Base-by-base conservation (phyloP, 1,140 invertebrate species). In the Charaxes varanes region DNA sequence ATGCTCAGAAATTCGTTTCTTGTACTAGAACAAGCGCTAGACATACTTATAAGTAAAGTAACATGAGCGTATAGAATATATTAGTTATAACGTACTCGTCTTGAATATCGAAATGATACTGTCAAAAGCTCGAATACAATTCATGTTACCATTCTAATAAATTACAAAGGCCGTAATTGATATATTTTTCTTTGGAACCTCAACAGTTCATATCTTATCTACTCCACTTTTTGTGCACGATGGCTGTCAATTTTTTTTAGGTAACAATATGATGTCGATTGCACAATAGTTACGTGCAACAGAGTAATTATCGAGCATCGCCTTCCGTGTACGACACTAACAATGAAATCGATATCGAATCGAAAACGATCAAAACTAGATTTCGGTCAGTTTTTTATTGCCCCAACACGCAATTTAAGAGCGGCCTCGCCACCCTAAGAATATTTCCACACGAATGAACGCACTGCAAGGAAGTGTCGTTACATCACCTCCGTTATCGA, bases 301-400 rank as follows among this genome's bases (percentile, higher is more conserved):
- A 63, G 42, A 38, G 60, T 76, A 73, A 76, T 79, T 73, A 76
- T 55, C 52, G 31, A 47, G 46, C 45, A 61, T 62, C 60, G 49
- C 72, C 68, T 79, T 79, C 74, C 74, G 71, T 69, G 55, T 63
- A 65, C 58, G 59, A 60, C 51, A 58, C 34, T 53, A 63, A 78
- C 73, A 79, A 76, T 71, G 65, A 68, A 69, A 69, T 61, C 58
- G 56, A 66, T 72, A 74, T 73, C 58, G 57, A 70, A 54, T 62
- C 56, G 63, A 71, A 71, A 71, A 78, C 58, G 53, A 58, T 57
- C 61, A 37, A 42, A 71, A 69, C 38, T 66, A 69, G 67, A 76
- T 74, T 62, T 62, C 67, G 63, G 74, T 65, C 71, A 68, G 33
- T 61, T 49, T 72, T 74, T 76, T 66, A 62, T 72, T 67, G 47